These are phyloP conservation scores for Epinotia nisella DNA, from an alignment of 2,888 invertebrate species.

Conservation along the genomic window DNA sequence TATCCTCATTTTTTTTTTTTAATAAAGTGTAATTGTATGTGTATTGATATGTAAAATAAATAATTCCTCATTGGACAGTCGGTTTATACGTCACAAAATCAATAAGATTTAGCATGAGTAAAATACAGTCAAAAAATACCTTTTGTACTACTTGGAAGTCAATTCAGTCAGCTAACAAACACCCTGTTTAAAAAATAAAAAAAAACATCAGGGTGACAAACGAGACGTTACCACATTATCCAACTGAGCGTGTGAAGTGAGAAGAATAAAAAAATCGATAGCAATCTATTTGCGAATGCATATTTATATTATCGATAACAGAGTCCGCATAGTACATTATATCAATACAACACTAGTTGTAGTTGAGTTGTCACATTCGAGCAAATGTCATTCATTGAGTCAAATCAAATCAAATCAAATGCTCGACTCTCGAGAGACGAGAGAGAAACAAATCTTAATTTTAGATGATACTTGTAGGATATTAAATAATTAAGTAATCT, in stretches of 20 bases:
- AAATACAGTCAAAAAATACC: too few relatives aligned
- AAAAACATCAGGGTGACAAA: too few relatives aligned
- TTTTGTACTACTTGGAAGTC: too few relatives aligned
- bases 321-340: neutral
- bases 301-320: constrained; percentile 5
- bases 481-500: constrained; percentile 24
- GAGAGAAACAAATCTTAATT: constrained; percentile 29
- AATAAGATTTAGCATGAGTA: too few relatives aligned
- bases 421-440: neutral
- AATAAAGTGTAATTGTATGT: too few relatives aligned
- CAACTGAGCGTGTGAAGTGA: neutral
- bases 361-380: constrained; percentile 6
- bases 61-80: too few relatives aligned
- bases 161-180: too few relatives aligned
- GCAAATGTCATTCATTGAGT: constrained; percentile 25
- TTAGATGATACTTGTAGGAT: constrained; percentile 8
- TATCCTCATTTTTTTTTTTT: too few relatives aligned
- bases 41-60: too few relatives aligned
- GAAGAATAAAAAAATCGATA: neutral
- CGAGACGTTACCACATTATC: neutral
- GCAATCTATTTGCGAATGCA: neutral
- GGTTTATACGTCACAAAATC: too few relatives aligned
- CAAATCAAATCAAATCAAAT: constrained; percentile 34
- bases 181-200: too few relatives aligned
- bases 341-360: constrained; percentile 18